Evolutionary conservation across 2,113 vertebrate genomes (phyloP).

Genomic region (Epinephelus fuscoguttatus): DNA sequence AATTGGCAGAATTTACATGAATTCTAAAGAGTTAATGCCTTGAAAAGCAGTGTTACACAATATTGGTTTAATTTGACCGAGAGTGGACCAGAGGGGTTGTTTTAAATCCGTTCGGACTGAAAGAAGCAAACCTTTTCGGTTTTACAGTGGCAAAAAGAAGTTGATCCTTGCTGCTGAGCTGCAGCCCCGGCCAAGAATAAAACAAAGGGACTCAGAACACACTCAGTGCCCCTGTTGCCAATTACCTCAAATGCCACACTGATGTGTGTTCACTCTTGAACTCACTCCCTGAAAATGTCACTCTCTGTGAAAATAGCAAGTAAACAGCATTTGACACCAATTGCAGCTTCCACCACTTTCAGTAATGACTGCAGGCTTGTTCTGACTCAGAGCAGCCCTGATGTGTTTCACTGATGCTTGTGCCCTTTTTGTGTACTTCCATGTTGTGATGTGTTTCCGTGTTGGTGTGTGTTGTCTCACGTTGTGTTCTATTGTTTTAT

Average conservation of each 20-base stretch:
- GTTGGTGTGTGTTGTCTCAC: neutral
- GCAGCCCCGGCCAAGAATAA: conserved; percentile 43
- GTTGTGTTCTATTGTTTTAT: neutral
- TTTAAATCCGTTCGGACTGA: conserved; percentile 7
- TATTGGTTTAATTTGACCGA: neutral
- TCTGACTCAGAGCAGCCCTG: conserved; percentile 22
- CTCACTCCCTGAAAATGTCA: conserved; percentile 65
- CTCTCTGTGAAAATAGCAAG: conserved; percentile 63
- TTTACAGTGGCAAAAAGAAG: conserved; percentile 48
- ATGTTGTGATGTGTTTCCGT: neutral
- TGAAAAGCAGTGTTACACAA: neutral
- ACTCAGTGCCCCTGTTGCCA: conserved; percentile 52
- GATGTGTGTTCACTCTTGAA: conserved; percentile 61
- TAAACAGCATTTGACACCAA: conserved; percentile 72
- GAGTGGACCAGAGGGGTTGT: neutral
- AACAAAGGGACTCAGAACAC: conserved; percentile 55
- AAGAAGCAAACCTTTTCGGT: conserved; percentile 8
- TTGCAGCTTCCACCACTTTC: conserved; percentile 55
- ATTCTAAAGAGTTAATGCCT: neutral
- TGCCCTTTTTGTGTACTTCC: conserved; percentile 10
- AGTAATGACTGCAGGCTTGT: conserved; percentile 58
- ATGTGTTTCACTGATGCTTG: conserved; percentile 19
- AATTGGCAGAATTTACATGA: neutral
- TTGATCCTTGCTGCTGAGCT: conserved; percentile 12
- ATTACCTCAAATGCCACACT: conserved; percentile 73